Base-by-base conservation (phyloP, 2,888 invertebrate species). In the Pyrgus malvae region DNA sequence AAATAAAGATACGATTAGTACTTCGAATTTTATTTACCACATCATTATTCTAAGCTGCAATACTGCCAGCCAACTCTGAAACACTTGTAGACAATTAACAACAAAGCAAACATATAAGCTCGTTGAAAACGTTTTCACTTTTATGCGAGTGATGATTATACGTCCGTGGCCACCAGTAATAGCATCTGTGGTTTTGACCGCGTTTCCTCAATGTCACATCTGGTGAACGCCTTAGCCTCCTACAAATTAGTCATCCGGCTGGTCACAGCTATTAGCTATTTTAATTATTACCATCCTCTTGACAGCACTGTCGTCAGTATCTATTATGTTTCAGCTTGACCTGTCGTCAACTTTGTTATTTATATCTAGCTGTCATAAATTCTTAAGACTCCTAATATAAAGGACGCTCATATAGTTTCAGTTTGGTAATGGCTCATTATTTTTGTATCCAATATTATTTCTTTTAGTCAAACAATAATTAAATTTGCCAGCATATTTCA, bases 181-280 rank as follows among this genome's bases (percentile, higher is more conserved):
- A 55, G 51, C 55, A 54, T 21, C 50, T 37, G 56, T 51, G 51
- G 51, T 51, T 51, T 51, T 51, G 51, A 51, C 51, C 51, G 50
- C 59, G 57, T 63, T 61, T 57, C 42, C 55, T 61, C 66, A 66
- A 66, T 67, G 67, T 63, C 67, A 59, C 63, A 59, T 58, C 61
- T 56, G 64, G 45, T 45, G 45, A 40, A 48, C 48, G 55, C 66
- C 68, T 68, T 72, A 69, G 74, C 73, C 73, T 74, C 73, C 73
- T 67, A 66, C 60, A 62, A 63, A 65, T 65, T 60, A 64, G 59
- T 63, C 64, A 58, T 63, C 62, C 45, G 40, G 12, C 29, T 37
- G 29, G 54, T 46, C 40, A 40, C 29, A 46, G 31, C 46, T 48
- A 41, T 48, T 54, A 48, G 17, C 33, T 31, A 35, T 54, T 54